phyloP scores from a whole-genome alignment of 2,797 vertebrate species.

The Myiotriccus ornatus region DNA sequence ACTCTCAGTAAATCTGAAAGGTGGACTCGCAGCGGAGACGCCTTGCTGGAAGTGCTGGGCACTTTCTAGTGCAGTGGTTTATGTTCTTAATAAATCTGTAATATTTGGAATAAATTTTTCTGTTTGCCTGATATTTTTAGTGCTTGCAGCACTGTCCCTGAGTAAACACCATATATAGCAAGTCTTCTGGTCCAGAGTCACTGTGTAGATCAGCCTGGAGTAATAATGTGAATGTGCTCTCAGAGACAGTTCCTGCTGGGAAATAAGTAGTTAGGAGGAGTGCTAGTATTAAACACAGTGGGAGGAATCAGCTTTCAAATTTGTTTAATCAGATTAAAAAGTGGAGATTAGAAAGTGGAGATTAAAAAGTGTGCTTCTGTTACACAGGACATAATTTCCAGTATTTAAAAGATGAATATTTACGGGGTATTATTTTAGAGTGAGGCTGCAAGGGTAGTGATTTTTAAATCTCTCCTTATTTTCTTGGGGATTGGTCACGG shows the following conservation, averaged over 20 bases:
- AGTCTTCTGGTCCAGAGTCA: slow-evolving; percentile 53
- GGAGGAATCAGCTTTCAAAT: slow-evolving; percentile 69
- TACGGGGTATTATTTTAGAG: slow-evolving; percentile 54
- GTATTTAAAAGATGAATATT: slow-evolving; percentile 55
- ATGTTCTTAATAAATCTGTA: not conserved
- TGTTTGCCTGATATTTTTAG: slow-evolving; percentile 19
- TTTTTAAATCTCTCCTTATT: slow-evolving; percentile 38
- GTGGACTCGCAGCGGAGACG: not conserved
- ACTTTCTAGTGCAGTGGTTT: slow-evolving; percentile 7
- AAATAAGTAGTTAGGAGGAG: slow-evolving; percentile 72
- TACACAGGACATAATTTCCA: slow-evolving; percentile 44
- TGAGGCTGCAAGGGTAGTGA: slow-evolving; percentile 5
- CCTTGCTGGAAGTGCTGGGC: not conserved
- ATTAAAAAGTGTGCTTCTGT: slow-evolving; percentile 16
- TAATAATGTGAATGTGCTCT: slow-evolving; percentile 70
- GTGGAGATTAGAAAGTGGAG: slow-evolving; percentile 70
- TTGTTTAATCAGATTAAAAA: slow-evolving; percentile 78
- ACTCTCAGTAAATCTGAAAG: not conserved
- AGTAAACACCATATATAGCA: slow-evolving; percentile 5
- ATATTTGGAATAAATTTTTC: not conserved
- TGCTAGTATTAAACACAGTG: slow-evolving; percentile 62
- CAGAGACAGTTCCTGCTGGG: slow-evolving; percentile 68
- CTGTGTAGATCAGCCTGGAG: slow-evolving; percentile 60
- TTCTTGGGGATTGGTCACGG: not conserved
- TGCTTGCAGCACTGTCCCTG: not conserved